Base-by-base conservation (phyloP, 1,140 invertebrate genomes). In the Metaphire vulgaris region DNA sequence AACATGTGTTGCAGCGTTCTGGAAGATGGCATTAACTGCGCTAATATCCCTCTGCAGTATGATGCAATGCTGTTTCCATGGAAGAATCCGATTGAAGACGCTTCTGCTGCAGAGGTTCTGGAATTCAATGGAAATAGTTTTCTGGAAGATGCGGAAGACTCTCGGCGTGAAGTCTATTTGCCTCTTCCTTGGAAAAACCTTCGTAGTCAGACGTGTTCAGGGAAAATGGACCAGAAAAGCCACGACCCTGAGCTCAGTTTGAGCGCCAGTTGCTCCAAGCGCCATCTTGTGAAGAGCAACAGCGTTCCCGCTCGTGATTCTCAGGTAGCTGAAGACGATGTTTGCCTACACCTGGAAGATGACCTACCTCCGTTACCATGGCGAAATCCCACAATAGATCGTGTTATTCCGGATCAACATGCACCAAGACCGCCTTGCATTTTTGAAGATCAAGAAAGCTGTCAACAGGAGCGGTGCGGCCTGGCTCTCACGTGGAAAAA, bases 391-490 rank as follows among this genome's bases (percentile, higher is more conserved):
- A 41, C 75, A 1, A 33, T 41, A 1, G 67, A 30, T 21, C 30
- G 29, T 30, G 75, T 34, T 30, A 41, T 70, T 67, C 34, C 75
- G 2, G 28, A 72, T n/a, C n/a, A 72, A n/a, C 30, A 68, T 21
- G 29, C 75, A 2, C 75, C 33, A 12, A 33, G 29, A n/a, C 33
- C 67, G 75, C 32, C 29, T 15, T 28, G 69, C 34, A 31, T 31
- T 29, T 15, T 29, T 26, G n/a, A 31, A 67, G 41, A 74, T 33
- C 33, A 31, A 29, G 41, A 6, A 6, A 56, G 21, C 41, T 6
- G 21, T 21, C 6, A 56, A 21, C 41, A 56, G 21, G 41, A 56
- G 6, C 41, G 21, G 6, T 56, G 41, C 41, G 41, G 41, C 21
- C 41, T 56, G 41, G 6, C 68, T 12, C 31, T 69, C 6, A 6